Percentiles rank a stretch among this genome's conserved stretches.
phyloP scores from a whole-genome alignment of 2,888 invertebrate species.

The Trachelus tabidus region DNA sequence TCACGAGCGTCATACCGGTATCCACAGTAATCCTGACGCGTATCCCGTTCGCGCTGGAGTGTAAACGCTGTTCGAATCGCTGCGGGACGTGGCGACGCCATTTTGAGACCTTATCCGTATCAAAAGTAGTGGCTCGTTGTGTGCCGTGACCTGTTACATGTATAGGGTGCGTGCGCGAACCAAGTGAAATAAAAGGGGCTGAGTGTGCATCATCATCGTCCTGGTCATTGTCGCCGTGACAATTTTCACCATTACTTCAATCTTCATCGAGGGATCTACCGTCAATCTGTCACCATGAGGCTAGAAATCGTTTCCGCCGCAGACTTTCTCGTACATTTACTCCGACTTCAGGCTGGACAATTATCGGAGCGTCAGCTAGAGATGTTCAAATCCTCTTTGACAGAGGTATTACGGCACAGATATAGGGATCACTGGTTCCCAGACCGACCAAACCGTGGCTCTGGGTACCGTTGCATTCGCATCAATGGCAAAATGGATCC shows the following conservation, averaged over 20 bases:
- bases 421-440: constrained; percentile 81
- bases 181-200: neutral
- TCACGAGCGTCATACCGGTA: neutral
- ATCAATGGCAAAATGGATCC: constrained; percentile 80
- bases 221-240: neutral
- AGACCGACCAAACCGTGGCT: constrained; percentile 76
- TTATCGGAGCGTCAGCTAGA: constrained; percentile 65
- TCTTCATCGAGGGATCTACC: neutral
- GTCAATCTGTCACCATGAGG: constrained; percentile 59
- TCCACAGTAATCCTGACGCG: constrained; percentile 3
- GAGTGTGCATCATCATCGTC: constrained; percentile 1
- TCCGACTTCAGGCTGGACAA: constrained; percentile 64
- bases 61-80: constrained; percentile 30
- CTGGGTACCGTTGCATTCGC: constrained; percentile 78
- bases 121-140: constrained; percentile 31
- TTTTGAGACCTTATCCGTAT: constrained; percentile 48
- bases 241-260: neutral
- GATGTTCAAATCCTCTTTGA: constrained; percentile 66
- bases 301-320: constrained; percentile 68
- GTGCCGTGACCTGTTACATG: constrained; percentile 2
- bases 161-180: neutral
- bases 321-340: constrained; percentile 67
- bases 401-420: constrained; percentile 65
- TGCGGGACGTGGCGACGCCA: constrained; percentile 59
- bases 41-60: constrained; percentile 13